Conservation (phyloP, 2,797 vertebrate genomes). For the Myotis pilosus region DNA sequence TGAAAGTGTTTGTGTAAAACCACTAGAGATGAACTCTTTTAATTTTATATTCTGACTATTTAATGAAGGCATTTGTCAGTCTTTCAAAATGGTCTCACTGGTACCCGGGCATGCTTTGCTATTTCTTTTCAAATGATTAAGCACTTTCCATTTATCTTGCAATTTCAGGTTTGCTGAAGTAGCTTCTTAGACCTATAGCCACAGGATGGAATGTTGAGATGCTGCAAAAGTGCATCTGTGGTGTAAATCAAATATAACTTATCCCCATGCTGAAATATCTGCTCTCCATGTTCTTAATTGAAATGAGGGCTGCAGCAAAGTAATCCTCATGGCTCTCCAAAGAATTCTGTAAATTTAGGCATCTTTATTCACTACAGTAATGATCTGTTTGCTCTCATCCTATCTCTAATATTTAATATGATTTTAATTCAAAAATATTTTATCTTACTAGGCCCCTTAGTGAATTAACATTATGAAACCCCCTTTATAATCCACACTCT, state of each 20-base stretch:
- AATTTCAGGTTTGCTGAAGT: constrained; percentile 70
- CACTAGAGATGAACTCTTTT: background rate
- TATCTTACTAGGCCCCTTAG: background rate
- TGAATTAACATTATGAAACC: constrained; percentile 51
- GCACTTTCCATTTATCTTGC: constrained; percentile 62
- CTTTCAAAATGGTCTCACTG: constrained; percentile 17
- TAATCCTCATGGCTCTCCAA: background rate
- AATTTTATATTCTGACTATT: background rate
- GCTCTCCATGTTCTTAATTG: constrained; percentile 56
- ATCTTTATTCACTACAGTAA: constrained; percentile 42
- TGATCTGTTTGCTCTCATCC: constrained; percentile 58
- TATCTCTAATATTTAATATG: background rate
- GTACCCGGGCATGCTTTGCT: background rate
- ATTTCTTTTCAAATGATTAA: constrained; percentile 67
- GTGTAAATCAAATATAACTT: constrained; percentile 64
- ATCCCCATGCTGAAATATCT: background rate
- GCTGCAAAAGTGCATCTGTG: constrained; percentile 58
- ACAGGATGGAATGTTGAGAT: constrained; percentile 57
- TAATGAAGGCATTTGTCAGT: constrained; percentile 46
- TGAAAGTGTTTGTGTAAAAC: background rate
- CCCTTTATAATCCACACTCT: background rate
- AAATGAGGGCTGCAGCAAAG: constrained; percentile 41
- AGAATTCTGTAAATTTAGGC: constrained; percentile 30
- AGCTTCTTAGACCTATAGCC: constrained; percentile 67
- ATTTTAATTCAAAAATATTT: constrained; percentile 62